Evolutionary conservation across 1,140 invertebrate species (phyloP), one percentile per base, ranked within the genome.

Genomic region (Hirudo medicinalis): DNA sequence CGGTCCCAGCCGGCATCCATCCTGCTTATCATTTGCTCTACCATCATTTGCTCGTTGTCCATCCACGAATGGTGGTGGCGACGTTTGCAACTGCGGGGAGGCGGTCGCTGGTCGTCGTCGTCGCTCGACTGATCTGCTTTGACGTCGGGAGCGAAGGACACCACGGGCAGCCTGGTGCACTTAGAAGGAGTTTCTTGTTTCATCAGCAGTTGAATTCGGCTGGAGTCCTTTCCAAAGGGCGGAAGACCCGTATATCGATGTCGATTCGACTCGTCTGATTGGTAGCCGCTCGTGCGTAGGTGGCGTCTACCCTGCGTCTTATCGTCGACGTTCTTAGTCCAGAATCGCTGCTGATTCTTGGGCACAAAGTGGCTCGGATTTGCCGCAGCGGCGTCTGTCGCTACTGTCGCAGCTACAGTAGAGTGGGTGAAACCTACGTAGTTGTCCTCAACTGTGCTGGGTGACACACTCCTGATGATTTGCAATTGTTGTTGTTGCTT

Each of bases 1-100:
- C 88, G 69, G 54, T 76, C 76, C 11, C 73, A 71, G 73, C 73
- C 75, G 54, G n/a, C 36, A 66, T 73, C 70, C 22, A 63, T 63
- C 8, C 22, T 63, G 57, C 29, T 63, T 11, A 63, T 63, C 57
- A 63, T 63, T n/a, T 63, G 22, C 19, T 63, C 57, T 6, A 63
- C 57, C 57, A 32, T 63, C 29, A 22, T 32, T n/a, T 25, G 22
- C 57, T 63, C 57, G 57, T 63, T 63, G 57, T 63, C 57, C 57
- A 63, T 63, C 57, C 57, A 63, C 57, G 57, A 63, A 15, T 63
- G 57, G 29, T 63, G 57, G 20, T 63, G 57, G 20, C 57, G 57
- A 25, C 57, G 57, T 1, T 11, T 22, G 19, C 29, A 20, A 15
- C 57, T 63, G 57, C 29, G 29, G 6, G 9, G 57, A 32, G 57